phyloP scores from a whole-genome alignment of 2,113 vertebrate species.

The Opisthocomus hoazin region DNA sequence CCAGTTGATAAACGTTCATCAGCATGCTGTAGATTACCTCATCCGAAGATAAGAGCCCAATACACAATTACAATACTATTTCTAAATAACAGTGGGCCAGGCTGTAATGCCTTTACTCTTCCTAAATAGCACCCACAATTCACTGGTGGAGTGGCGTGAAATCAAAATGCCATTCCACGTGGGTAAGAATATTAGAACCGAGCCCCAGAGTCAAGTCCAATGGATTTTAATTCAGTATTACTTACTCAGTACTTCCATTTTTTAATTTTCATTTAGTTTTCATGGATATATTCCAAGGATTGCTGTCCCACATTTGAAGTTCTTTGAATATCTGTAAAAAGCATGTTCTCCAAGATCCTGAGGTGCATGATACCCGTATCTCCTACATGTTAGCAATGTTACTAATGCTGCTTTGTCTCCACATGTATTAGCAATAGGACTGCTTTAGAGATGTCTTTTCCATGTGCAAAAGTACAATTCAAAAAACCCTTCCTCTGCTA shows the following conservation, averaged over 20 bases:
- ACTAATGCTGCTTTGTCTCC: neutral
- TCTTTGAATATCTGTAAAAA: neutral
- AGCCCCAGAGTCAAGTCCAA: neutral
- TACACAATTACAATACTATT: constrained; percentile 57
- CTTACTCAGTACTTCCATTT: neutral
- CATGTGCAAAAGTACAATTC: neutral
- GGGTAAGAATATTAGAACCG: neutral
- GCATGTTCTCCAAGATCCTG: neutral
- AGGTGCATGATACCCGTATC: neutral
- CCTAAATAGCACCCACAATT: neutral
- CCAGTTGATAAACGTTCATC: constrained; percentile 41
- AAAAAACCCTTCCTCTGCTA: neutral
- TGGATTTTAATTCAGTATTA: neutral
- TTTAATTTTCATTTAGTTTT: neutral
- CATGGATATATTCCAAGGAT: neutral
- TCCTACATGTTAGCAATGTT: neutral
- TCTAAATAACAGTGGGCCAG: constrained; percentile 38
- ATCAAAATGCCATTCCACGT: neutral
- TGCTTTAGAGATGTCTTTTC: neutral
- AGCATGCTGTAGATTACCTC: constrained; percentile 53
- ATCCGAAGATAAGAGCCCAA: constrained; percentile 59
- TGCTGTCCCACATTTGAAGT: neutral
- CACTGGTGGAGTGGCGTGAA: neutral
- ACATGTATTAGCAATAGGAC: neutral
- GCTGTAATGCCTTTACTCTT: neutral